A percentile compares a stretch with the other conserved stretches of the same genome.
Conservation (phyloP, 1,140 invertebrate species). For the Sitodiplosis mosellana region DNA sequence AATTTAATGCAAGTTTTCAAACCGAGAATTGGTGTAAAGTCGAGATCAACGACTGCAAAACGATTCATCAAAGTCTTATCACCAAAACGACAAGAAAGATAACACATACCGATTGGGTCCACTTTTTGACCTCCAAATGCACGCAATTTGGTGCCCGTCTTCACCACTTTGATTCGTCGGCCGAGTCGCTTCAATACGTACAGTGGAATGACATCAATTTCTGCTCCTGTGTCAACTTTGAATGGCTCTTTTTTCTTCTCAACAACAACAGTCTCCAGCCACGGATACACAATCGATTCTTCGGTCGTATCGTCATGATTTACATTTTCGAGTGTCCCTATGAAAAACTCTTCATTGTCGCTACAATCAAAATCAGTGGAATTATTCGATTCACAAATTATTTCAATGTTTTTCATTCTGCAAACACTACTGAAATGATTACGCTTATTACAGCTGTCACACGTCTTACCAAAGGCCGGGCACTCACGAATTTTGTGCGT, state of each 20-base stretch:
- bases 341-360: slow-evolving; percentile 4
- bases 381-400: background rate
- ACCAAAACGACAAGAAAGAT: background rate
- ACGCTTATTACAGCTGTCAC: slow-evolving; percentile 5
- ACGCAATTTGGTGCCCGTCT: background rate
- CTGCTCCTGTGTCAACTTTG: background rate
- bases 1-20: background rate
- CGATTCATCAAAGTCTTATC: background rate
- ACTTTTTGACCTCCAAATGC: background rate
- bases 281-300: background rate
- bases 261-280: background rate
- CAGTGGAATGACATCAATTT: background rate
- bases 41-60: background rate
- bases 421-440: slow-evolving; percentile 6
- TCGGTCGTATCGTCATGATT: background rate
- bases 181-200: background rate
- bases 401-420: background rate
- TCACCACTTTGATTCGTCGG: background rate
- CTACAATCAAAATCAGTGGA: background rate
- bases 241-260: background rate
- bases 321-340: slow-evolving; percentile 4
- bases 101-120: background rate
- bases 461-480: slow-evolving; percentile 10
- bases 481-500: slow-evolving; percentile 5
- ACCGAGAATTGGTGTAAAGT: background rate